These are phyloP conservation scores for Amphiprion percula DNA, from an alignment of 2,113 vertebrate species.

Conservation along the genomic window DNA sequence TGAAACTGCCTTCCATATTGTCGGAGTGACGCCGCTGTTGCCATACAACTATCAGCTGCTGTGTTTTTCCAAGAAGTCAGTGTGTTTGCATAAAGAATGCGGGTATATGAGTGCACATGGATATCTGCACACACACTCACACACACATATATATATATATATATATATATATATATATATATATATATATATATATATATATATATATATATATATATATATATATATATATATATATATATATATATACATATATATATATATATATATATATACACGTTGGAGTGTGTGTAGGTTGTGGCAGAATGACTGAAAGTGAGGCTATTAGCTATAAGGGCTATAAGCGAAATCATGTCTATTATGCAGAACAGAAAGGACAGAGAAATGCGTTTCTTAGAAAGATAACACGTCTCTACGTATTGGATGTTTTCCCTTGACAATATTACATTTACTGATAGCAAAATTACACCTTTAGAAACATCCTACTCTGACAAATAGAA, in stretches of 20 bases:
- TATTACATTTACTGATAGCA: neutral
- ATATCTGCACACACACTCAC: neutral
- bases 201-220: too few species aligned
- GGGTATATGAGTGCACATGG: slow-evolving; percentile 16
- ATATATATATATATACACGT: too few species aligned
- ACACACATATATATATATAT: too few species aligned
- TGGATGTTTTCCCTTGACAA: neutral
- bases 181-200: too few species aligned
- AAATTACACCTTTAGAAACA: neutral
- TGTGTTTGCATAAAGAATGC: slow-evolving; percentile 44
- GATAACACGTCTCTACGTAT: slow-evolving; percentile 10
- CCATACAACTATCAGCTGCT: slow-evolving; percentile 25
- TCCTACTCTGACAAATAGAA: neutral
- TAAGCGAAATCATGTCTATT: slow-evolving; percentile 31
- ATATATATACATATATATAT: too few species aligned
- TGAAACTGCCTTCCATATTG: slow-evolving; percentile 58
- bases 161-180: too few species aligned
- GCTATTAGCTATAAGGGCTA: slow-evolving; percentile 28
- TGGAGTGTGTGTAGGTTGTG: slow-evolving; percentile 10
- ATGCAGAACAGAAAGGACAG: slow-evolving; percentile 30
- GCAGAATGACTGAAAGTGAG: slow-evolving; percentile 29
- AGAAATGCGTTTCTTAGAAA: slow-evolving; percentile 2
- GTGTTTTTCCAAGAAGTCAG: slow-evolving; percentile 35
- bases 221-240: too few species aligned
- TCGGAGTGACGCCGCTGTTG: slow-evolving; percentile 39